These are phyloP conservation scores for Laticauda colubrina DNA, from an alignment of 2,113 vertebrate species.

Conservation along the genomic window DNA sequence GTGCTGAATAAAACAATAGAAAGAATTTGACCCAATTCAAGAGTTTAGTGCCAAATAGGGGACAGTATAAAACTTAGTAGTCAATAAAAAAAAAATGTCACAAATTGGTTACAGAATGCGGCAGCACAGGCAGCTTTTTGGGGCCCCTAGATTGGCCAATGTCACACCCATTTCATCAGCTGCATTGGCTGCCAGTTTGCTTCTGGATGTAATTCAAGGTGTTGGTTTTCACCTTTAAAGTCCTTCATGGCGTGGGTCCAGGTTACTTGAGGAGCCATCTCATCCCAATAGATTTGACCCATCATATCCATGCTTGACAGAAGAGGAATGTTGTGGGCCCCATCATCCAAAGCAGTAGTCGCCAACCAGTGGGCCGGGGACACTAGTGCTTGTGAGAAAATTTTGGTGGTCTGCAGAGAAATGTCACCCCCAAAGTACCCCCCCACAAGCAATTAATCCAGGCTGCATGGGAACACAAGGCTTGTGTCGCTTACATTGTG, in stretches of 20 bases:
- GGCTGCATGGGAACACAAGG: no score
- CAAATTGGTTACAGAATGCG: not conserved
- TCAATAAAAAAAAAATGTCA: not conserved
- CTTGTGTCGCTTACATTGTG: no score
- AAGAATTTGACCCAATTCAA: not conserved
- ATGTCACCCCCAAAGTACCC: no score
- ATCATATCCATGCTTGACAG: not conserved
- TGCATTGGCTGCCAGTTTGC: not conserved
- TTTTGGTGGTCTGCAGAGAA: no score
- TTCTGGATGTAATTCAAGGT: not conserved
- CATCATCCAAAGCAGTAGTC: not conserved
- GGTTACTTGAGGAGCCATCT: not conserved
- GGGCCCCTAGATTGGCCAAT: not conserved
- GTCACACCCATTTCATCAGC: not conserved
- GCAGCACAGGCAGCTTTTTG: not conserved
- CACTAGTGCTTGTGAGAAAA: no score
- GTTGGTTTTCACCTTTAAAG: not conserved
- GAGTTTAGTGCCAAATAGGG: not conserved
- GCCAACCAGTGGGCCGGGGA: no score
- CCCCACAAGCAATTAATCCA: no score
- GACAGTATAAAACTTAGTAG: not conserved
- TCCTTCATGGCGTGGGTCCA: not conserved
- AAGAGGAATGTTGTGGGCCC: not conserved
- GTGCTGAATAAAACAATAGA: not conserved
- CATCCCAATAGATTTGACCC: not conserved